Base-by-base conservation (phyloP, 2,888 invertebrate genomes). In the Hirtodrosophila trivittata region DNA sequence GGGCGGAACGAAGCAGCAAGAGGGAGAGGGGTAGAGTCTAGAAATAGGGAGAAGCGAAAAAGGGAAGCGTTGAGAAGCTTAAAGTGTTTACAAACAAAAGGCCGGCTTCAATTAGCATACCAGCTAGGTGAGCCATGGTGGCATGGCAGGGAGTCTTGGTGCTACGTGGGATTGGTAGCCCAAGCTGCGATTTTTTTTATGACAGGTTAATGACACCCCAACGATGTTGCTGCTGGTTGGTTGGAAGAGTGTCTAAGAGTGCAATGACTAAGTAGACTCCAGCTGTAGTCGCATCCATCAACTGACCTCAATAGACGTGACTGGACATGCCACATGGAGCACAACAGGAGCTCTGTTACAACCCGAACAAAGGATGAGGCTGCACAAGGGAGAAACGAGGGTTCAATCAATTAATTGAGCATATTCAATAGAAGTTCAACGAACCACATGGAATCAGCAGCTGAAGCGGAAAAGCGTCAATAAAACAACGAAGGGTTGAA, bases 401-500 rank as follows among this genome's bases (percentile, higher is more conserved):
- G 68, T 84, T 84, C 83, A 86, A 87, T 87, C 82, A 88, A 87
- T 84, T 82, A 80, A 77, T 77, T 77, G 59, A 74, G 72, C 71
- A 67, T 82, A 75, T 80, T 74, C 39, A 46, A 21, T 21, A 56
- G 55, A 72, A 75, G 87, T 86, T 87, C 85, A 81, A 62, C 73
- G 87, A 87, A 88, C 87, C 80, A 63, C 83, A 66, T 21, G 2
- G 18, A 56, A 69, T 62, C 55, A 56, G 45, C 42, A 64, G 55
- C 49, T 64, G 64, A 74, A 51, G 64, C 43, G 71, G 50, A 64
- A 58, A 28, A 67, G 16, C 13, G 42, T 37, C 45, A 50, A 35
- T 43, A 56, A n/a, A n/a, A 16, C 37, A 57, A 39, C 45, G 57
- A 57, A 60, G 60, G 62, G 59, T 54, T 58, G 66, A 63, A 45